A percentile compares a stretch with the other conserved stretches of the same genome.
Evolutionary conservation across 2,797 vertebrate genomes (phyloP).

Genomic region (Mormyrops attenuatus): DNA sequence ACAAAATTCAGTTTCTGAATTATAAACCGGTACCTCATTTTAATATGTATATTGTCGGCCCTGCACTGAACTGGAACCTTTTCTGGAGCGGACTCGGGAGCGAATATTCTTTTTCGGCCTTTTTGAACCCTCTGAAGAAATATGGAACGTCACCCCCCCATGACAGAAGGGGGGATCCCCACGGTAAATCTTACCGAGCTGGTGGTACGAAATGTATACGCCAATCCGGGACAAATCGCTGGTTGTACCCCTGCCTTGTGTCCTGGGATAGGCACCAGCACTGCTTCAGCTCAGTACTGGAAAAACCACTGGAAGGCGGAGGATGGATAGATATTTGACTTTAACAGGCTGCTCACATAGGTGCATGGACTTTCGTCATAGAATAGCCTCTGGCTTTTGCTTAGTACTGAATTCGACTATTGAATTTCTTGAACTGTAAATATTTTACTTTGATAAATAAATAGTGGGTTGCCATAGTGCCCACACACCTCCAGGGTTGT

Average conservation of each 20-base stretch:
- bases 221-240: not conserved
- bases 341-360: not conserved
- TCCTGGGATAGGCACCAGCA: not conserved
- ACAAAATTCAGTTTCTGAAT: not conserved
- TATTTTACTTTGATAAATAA: not conserved
- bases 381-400: not conserved
- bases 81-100: not conserved
- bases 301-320: not conserved
- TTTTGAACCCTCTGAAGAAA: not conserved
- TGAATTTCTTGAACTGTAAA: slow-evolving; percentile 2
- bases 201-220: not conserved
- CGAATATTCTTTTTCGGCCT: not conserved
- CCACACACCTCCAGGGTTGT: not conserved
- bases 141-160: not conserved
- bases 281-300: not conserved
- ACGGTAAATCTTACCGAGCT: not conserved
- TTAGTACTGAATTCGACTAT: not conserved
- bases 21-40: not conserved
- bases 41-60: not conserved
- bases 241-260: not conserved
- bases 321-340: not conserved
- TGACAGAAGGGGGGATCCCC: not conserved
- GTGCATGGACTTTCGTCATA: not conserved
- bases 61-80: not conserved
- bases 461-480: not conserved